phyloP scores from a whole-genome alignment of 2,113 vertebrate genomes.

The Anoura caudifer region DNA sequence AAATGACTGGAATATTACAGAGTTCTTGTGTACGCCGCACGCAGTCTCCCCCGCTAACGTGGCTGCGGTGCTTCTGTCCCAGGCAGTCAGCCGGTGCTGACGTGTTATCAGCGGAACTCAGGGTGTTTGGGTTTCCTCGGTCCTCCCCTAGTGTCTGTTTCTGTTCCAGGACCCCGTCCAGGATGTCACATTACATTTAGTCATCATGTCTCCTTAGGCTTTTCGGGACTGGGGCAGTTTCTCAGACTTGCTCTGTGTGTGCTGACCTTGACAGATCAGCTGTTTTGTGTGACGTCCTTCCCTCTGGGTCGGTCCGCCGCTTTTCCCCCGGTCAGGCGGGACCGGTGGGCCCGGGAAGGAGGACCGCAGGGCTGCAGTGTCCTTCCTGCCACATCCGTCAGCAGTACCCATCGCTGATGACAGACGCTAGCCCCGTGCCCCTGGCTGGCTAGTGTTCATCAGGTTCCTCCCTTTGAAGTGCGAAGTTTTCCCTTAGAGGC shows the following conservation, averaged over 20 bases:
- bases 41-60: background rate
- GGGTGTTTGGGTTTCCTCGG: background rate
- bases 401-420: rapidly evolving
- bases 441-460: background rate
- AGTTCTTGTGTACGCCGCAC: background rate
- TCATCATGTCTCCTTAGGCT: background rate
- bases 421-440: background rate
- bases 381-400: background rate
- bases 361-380: background rate
- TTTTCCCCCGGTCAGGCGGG: background rate
- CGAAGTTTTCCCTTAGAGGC: background rate
- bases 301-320: background rate
- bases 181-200: background rate
- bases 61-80: background rate
- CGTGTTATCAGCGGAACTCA: background rate
- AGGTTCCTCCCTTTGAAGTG: background rate
- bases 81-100: background rate
- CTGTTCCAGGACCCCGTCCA: background rate
- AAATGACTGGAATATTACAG: background rate
- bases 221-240: background rate
- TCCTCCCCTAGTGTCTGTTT: background rate
- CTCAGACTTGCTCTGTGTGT: background rate
- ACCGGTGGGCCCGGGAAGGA: background rate
- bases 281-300: background rate
- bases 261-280: background rate